These are phyloP conservation scores for Polyergus mexicanus DNA, from an alignment of 1,140 invertebrate species.

Conservation along the genomic window DNA sequence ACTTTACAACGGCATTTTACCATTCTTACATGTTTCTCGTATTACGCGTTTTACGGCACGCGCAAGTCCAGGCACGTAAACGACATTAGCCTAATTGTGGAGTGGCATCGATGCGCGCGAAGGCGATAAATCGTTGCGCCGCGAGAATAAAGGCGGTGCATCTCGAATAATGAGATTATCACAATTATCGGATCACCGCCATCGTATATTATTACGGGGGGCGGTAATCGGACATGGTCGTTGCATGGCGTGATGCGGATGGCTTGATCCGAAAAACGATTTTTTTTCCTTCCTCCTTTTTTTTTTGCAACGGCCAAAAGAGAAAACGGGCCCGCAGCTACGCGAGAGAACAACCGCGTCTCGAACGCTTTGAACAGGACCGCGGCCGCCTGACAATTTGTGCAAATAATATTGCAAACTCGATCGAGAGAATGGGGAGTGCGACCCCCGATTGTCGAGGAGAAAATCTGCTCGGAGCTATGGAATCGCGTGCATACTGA, in stretches of 20 bases:
- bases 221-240: background rate
- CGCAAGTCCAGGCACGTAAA: slow-evolving; percentile 52
- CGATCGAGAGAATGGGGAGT: slow-evolving; percentile 15
- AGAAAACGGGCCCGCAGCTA: slow-evolving; percentile 62
- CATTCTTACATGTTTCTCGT: slow-evolving; percentile 39
- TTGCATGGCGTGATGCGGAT: background rate
- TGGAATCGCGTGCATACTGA: slow-evolving; percentile 56
- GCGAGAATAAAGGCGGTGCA: slow-evolving; percentile 30
- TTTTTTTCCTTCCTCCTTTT: background rate
- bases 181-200: slow-evolving; percentile 27
- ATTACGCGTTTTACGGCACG: slow-evolving; percentile 48
- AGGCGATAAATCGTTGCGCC: slow-evolving; percentile 58
- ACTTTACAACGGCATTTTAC: slow-evolving; percentile 22
- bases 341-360: slow-evolving; percentile 11
- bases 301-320: slow-evolving; percentile 4
- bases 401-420: slow-evolving; percentile 54
- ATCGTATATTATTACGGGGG: slow-evolving; percentile 33
- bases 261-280: background rate
- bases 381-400: slow-evolving; percentile 51
- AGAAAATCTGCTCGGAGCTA: slow-evolving; percentile 65
- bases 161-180: slow-evolving; percentile 34
- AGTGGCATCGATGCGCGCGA: slow-evolving; percentile 41
- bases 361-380: slow-evolving; percentile 28
- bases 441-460: background rate
- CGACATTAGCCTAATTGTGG: slow-evolving; percentile 57